Evolutionary conservation across 2,113 vertebrate genomes (phyloP).

Genomic region (Athene noctua): DNA sequence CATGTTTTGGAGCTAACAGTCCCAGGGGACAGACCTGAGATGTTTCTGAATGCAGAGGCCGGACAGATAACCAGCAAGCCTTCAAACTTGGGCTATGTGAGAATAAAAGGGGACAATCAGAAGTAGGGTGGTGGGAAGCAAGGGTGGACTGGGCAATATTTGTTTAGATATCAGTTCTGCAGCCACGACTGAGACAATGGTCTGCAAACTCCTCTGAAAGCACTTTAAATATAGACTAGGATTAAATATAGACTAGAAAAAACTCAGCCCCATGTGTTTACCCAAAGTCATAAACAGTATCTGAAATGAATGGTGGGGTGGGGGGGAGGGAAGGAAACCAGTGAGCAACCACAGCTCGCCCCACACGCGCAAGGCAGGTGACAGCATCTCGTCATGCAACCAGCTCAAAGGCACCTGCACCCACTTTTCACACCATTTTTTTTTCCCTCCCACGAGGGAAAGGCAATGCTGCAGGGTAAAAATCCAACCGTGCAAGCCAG

Average conservation of each 20-base stretch:
- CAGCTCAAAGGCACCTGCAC: neutral
- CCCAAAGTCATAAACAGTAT: neutral
- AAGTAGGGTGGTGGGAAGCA: neutral
- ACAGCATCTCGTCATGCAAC: neutral
- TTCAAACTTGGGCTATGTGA: neutral
- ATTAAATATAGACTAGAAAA: slow-evolving; percentile 30
- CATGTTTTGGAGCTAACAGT: neutral
- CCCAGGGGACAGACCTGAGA: rapidly evolving
- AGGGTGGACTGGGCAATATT: neutral
- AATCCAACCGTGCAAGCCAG: neutral
- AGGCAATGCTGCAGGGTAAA: neutral
- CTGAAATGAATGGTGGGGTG: neutral
- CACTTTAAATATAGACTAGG: neutral
- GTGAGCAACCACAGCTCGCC: neutral
- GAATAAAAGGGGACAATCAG: neutral
- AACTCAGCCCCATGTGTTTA: slow-evolving; percentile 15
- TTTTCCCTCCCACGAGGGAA: rapidly evolving
- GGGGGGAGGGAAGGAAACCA: neutral
- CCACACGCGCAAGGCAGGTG: rapidly evolving
- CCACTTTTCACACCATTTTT: neutral
- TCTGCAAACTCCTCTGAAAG: neutral
- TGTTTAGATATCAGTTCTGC: neutral
- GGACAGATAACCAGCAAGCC: neutral
- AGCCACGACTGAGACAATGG: neutral
- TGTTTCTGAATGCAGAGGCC: neutral